Conservation (phyloP, 2,888 invertebrate species). For the Tetragonula carbonaria region DNA sequence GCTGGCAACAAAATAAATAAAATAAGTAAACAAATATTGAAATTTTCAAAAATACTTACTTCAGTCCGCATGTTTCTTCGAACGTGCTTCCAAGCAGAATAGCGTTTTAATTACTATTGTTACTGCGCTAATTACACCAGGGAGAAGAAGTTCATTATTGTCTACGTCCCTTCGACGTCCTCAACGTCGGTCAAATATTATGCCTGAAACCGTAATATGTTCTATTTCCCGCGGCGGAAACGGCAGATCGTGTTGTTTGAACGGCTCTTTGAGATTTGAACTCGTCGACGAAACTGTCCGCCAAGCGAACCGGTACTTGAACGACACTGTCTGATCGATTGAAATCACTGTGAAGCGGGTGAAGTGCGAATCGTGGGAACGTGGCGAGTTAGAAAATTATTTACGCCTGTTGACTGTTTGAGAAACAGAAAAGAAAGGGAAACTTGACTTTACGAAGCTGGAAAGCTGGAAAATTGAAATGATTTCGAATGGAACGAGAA, state of each 20-base stretch:
- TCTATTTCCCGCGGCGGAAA: not conserved
- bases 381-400: not conserved
- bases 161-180: not conserved
- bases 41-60: too few relatives aligned
- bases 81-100: too few relatives aligned
- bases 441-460: not conserved
- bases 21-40: too few relatives aligned
- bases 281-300: not conserved
- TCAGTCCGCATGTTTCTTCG: too few relatives aligned
- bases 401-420: not conserved
- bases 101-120: too few relatives aligned
- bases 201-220: not conserved
- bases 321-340: not conserved
- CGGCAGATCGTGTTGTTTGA: not conserved
- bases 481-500: not conserved
- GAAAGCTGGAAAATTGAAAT: not conserved
- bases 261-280: not conserved
- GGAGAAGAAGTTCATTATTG: not conserved
- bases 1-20: too few relatives aligned
- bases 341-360: not conserved
- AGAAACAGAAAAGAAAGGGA: too few relatives aligned
- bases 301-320: not conserved
- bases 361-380: not conserved
- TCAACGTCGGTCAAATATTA: slow-evolving; percentile 4
- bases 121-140: too few relatives aligned